Evolutionary conservation across 2,888 invertebrate species (phyloP), one percentile per base, ranked within the genome.

Genomic region (Drymonia ruficornis): DNA sequence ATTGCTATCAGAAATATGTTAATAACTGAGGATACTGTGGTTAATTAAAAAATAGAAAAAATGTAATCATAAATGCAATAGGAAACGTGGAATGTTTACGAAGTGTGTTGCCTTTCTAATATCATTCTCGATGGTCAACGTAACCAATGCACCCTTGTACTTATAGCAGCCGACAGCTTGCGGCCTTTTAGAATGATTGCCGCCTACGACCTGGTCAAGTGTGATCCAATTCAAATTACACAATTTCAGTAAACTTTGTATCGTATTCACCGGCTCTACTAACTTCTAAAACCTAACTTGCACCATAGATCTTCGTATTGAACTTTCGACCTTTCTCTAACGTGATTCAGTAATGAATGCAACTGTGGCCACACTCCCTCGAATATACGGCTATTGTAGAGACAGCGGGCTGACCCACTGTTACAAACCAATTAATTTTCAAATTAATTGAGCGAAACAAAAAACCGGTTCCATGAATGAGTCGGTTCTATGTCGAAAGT

Each of bases 381-480:
- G 7, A 45, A 28, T 45, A 18, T 18, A 80, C 80, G 84, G 81
- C 83, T 82, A 74, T 80, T 84, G 81, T 61, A 57, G 65, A 75
- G 72, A 73, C 69, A 70, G 67, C 70, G 63, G 71, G 58, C 65
- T 80, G 82, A 85, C 81, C 83, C 79, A 72, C 75, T 83, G 78
- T 81, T 80, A 75, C 75, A 80, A 78, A 84, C 77, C 80, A 87
- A 90, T 86, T 86, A 84, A 84, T 87, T 87, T 87, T 83, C 73
- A 84, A 88, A 85, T 86, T 87, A 86, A 87, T 88, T 86, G 81
- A 81, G 81, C 81, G 80, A 84, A 84, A 81, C 76, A 61, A 55
- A 76, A 68, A 87, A 90, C 90, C 85, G 88, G 90, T 90, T 81
- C 65, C 61, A 69, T 73, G 72, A 82, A 80, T 81, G 76, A 78